Conservation (phyloP, 2,113 vertebrate genomes). For the Rhinoderma darwinii region DNA sequence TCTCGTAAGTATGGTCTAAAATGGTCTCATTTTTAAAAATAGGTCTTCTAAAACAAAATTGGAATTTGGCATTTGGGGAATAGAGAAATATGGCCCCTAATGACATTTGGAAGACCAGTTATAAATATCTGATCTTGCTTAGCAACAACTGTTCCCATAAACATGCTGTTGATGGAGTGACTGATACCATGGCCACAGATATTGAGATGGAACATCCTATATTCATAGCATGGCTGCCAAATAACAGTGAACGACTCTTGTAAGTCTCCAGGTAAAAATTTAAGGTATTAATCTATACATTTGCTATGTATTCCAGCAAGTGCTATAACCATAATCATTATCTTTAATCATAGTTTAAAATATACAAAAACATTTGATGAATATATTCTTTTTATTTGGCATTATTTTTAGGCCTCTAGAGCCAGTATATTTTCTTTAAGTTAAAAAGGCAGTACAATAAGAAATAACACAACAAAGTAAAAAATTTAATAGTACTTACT, state of each 20-base stretch:
- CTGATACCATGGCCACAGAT: background rate
- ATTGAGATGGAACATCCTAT: background rate
- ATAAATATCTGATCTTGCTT: background rate
- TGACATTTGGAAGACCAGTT: background rate
- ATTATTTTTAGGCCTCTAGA: background rate
- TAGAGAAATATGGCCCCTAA: background rate
- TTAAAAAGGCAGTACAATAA: background rate
- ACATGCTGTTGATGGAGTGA: background rate
- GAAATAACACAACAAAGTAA: background rate
- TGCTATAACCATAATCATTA: background rate
- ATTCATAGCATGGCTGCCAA: background rate
- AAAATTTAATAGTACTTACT: background rate
- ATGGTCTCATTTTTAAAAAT: conserved; percentile 13
- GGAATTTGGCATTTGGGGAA: background rate
- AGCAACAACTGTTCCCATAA: background rate
- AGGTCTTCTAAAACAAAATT: conserved; percentile 1
- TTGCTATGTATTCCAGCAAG: background rate
- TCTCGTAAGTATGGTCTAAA: background rate
- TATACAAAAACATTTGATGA: background rate
- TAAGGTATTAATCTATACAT: background rate
- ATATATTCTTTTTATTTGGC: background rate
- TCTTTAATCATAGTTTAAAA: background rate
- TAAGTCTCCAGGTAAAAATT: background rate
- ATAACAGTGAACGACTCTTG: background rate
- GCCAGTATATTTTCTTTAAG: background rate